Evolutionary conservation across 23 tunicate genomes (phyloP).

Genomic region (Oikopleura vanhoeffeni): DNA sequence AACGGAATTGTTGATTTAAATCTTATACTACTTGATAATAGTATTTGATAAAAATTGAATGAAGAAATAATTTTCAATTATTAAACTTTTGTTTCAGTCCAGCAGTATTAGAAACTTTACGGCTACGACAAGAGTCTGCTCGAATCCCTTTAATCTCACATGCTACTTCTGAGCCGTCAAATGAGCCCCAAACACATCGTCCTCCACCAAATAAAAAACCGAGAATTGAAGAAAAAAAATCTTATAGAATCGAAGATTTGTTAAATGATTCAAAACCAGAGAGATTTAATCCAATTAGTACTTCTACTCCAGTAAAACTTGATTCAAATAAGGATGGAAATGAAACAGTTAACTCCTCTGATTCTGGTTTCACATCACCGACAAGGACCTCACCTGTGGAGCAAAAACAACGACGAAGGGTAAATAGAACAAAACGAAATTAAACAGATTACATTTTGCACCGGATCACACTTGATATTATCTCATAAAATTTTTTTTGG

Average conservation of each 20-base stretch:
- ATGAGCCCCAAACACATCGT: background rate
- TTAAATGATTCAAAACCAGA: background rate
- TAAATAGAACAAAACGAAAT: background rate
- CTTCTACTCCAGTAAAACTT: background rate
- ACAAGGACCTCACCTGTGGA: background rate
- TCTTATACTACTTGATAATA: no score
- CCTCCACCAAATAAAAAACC: background rate
- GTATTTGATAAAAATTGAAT: no score
- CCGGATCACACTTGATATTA: no score
- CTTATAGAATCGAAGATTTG: background rate
- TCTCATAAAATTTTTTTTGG: no score
- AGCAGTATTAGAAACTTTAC: background rate
- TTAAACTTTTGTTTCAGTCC: no score
- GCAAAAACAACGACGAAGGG: slow-evolving; percentile 1
- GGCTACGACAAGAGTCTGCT: background rate
- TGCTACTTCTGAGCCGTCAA: no score
- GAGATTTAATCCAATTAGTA: background rate
- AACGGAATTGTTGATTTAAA: no score
- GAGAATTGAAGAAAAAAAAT: background rate
- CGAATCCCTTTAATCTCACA: background rate
- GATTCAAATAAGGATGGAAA: background rate
- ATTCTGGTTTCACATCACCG: slow-evolving; percentile 1
- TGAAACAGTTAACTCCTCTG: background rate
- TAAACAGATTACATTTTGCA: no score
- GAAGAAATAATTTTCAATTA: no score